Base-by-base conservation (phyloP, 2,113 vertebrate species). In the Odontesthes bonariensis region DNA sequence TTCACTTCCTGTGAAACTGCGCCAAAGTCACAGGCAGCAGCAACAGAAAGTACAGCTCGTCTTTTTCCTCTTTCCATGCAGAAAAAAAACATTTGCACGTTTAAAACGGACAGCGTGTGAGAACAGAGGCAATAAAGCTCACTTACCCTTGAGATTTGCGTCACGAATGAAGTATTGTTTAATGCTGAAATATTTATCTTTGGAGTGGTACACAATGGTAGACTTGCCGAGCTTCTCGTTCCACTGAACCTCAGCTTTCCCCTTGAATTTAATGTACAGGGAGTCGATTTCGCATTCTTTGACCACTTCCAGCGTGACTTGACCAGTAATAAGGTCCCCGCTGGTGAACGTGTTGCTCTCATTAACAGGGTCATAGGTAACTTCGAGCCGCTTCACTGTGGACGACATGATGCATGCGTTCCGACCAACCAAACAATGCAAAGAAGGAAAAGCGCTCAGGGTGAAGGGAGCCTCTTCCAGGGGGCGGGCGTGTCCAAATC, bases 121-220 rank as follows among this genome's bases (percentile, higher is more conserved):
- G 5, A 49, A 19, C 46, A n/a, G 46, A 49, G 17, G 16, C 1
- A 16, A 49, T 3, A n/a, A 49, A 49, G 17, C 5, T 19, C 7
- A 23, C 73, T 75, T 63, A 94, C 91, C 80, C n/a, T 66, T 44
- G 19, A 0, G 0, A 1, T 79, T 58, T 32, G 80, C 10, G 17
- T 75, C 61, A 4, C 8, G 51, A 2, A 94, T 58, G 4, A 94
- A 88, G 78, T 85, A 88, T 6, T 81, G 80, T 31, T 83, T 84
- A 1, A 81, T 2, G 49, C 86, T 93, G 78, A 93, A 94, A 76
- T 87, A 92, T 33, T 91, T 94, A 27, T 94, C 83, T 53, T 94
- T 92, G 31, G 92, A 74, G 47, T 76, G 53, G 55, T 93, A 94
- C 0, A 61, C 27, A 0, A 64, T 47, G 0, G 85, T 83, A 0